Conservation (phyloP, 2,113 vertebrate genomes). For the Heptranchias perlo region DNA sequence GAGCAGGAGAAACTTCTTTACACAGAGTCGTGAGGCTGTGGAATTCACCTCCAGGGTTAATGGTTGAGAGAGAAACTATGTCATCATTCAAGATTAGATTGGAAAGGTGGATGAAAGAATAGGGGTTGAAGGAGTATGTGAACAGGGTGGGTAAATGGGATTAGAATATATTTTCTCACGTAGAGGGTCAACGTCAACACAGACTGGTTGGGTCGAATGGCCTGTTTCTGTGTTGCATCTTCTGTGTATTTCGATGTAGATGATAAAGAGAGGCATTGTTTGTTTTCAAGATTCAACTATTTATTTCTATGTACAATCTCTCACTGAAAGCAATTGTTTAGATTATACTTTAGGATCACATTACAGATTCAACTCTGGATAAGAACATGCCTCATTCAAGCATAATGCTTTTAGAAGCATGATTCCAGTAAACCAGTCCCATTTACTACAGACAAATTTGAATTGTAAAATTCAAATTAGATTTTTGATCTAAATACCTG, state of each 20-base stretch:
- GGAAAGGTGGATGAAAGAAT: not conserved
- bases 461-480: not conserved
- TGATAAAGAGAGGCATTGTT: not conserved
- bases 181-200: not conserved
- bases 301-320: not conserved
- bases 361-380: not conserved
- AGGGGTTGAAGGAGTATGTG: not conserved
- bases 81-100: conserved; percentile 6
- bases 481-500: not conserved
- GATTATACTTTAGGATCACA: not conserved
- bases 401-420: not conserved
- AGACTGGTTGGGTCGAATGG: not conserved
- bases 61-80: not conserved
- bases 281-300: not conserved
- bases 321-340: not conserved
- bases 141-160: not conserved
- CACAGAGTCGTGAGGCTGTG: too few relatives aligned
- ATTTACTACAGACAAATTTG: not conserved
- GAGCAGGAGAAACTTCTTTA: not conserved
- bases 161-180: not conserved
- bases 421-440: not conserved
- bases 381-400: not conserved
- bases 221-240: not conserved
- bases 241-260: not conserved
- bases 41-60: too few relatives aligned